Evolutionary conservation across 2,888 invertebrate genomes (phyloP), one percentile per base, ranked within the genome.

Genomic region (Athripsodes cinereus): DNA sequence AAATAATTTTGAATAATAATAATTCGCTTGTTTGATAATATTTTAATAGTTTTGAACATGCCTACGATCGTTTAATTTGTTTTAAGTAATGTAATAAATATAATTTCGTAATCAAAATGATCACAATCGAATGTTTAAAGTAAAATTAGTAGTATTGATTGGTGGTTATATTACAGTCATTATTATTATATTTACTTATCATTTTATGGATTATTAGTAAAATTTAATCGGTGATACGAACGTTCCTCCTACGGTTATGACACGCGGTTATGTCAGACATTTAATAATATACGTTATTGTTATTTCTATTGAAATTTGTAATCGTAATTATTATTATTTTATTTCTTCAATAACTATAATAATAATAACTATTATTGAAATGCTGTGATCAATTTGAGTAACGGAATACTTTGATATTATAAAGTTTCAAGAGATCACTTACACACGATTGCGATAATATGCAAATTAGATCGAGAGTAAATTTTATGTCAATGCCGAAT

Each of bases 351-450:
- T 46, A 16, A 20, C 5, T 48, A 48, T 48, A n/a, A 19, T 20
- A 2, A 13, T 20, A 46, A 18, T 18, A 48, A 19, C 19, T 20
- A 19, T 20, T n/a, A 20, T 19, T n/a, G n/a, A 2, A 19, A 6
- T 19, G 8, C 6, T 11, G 56, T 56, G 56, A 56, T 56, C 56
- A 52, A 22, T 56, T 53, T 53, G 57, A 57, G 22, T 51, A 35
- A 44, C 52, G 52, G 26, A 16, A 18, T 34, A 26, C 35, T 34
- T 16, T 22, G 26, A 48, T 47, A 44, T 44, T 53, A 47, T 52
- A 52, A 26, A 22, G 52, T 47, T 46, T 34, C 40, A 8, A 19
- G 47, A 22, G 19, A 34, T 31, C 53, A 52, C 47, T 21, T 47
- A 46, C 57, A 53, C 57, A 48, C 57, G 53, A 16, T 22, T 2